Base-by-base conservation (phyloP, 2,888 invertebrate genomes). In the Oscheius sp. region DNA sequence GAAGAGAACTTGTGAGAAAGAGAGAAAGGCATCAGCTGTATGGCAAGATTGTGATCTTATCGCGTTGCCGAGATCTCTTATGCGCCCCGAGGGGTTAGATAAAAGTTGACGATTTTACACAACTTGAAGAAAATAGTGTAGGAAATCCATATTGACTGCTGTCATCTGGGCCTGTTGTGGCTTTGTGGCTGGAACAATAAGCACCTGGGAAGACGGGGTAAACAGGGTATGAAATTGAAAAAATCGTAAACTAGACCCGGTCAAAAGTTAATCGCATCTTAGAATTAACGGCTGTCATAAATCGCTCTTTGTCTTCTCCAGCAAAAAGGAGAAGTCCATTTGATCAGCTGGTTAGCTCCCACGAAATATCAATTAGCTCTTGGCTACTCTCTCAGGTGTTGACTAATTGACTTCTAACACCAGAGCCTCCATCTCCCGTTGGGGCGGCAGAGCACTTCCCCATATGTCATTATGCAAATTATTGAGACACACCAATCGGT, bases 401-500 rank as follows among this genome's bases (percentile, higher is more conserved):
- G 25, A n/a, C 29, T 52, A 52, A 52, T 52, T 52, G 52, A 52
- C 52, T 52, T 52, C 20, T n/a, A 17, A 12, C 20, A 25, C n/a
- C n/a, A 45, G 48, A 17, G 23, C 12, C 29, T 8, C 27, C 25
- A 52, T n/a, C 52, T 5, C 52, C 52, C 29, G 23, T 25, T n/a
- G 48, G n/a, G 48, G 52, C 29, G 29, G 8, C 23, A n/a, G n/a
- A n/a, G 17, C 55, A 31, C 34, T 15, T 15, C 31, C 34, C 33
- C 55, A 55, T 55, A 33, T 61, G 61, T 61, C 61, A 61, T 61
- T 61, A 61, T 61, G 61, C 42, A 61, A 61, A 61, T 61, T 25
- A 52, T n/a, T n/a, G 50, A 55, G 55, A 55, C 55, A 33, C 20
- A 34, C 55, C 55, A 55, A 55, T 55, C 55, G 55, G 34, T 55